phyloP scores from a whole-genome alignment of 2,113 vertebrate species.

The Platichthys stellatus region DNA sequence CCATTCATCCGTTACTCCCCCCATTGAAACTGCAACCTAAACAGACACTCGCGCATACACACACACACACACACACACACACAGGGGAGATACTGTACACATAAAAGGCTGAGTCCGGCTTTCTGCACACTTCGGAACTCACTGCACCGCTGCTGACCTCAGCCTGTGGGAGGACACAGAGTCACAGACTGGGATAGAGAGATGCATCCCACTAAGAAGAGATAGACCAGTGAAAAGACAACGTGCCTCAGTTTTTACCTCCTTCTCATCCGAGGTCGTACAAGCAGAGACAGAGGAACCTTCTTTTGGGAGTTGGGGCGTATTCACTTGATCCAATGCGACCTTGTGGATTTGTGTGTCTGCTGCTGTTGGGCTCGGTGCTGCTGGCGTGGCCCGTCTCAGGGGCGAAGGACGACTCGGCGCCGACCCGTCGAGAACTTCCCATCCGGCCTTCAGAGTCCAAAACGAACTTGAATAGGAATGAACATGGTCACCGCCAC shows the following conservation, averaged over 20 bases:
- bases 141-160: slow-evolving; percentile 26
- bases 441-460: neutral
- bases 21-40: slow-evolving; percentile 1
- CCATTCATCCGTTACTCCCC: slow-evolving; percentile 24
- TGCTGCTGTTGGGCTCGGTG: slow-evolving; percentile 50
- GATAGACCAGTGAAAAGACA: neutral
- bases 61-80: slow-evolving; percentile 23
- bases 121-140: slow-evolving; percentile 19
- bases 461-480: neutral
- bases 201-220: slow-evolving; percentile 15
- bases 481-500: slow-evolving; percentile 5
- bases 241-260: neutral
- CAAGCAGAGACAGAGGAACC: neutral
- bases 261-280: neutral
- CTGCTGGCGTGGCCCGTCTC: slow-evolving; percentile 42
- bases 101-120: slow-evolving; percentile 55
- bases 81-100: slow-evolving; percentile 14
- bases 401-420: slow-evolving; percentile 8
- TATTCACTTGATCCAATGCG: slow-evolving; percentile 44
- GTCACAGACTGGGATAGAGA: slow-evolving; percentile 6
- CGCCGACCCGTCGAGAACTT: neutral
- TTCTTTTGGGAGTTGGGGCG: neutral
- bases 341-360: neutral
- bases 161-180: slow-evolving; percentile 22
- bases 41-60: slow-evolving; percentile 15